phyloP scores from a whole-genome alignment of 2,888 invertebrate genomes.

The Isotomurus palustris region DNA sequence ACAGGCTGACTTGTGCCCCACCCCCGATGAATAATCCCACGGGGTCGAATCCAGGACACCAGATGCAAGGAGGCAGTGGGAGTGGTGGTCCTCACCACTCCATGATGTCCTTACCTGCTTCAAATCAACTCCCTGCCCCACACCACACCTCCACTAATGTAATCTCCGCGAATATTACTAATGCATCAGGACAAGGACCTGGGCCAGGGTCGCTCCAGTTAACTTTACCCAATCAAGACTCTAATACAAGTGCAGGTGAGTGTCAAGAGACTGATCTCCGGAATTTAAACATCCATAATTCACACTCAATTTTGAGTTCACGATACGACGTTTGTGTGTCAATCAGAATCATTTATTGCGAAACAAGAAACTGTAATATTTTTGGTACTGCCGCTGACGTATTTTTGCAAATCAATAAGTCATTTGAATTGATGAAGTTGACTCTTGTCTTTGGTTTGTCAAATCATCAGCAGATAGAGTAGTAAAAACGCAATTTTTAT shows the following conservation, averaged over 20 bases:
- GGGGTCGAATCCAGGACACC: conserved; percentile 6
- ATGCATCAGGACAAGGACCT: conserved; percentile 42
- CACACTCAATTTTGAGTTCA: no score
- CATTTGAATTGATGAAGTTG: no score
- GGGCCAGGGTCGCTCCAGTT: conserved; percentile 26
- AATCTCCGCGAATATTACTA: conserved; percentile 32
- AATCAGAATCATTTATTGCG: no score
- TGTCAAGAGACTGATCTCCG: no score
- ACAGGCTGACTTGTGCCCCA: background rate
- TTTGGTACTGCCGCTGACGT: no score
- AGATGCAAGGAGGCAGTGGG: background rate
- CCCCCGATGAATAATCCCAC: conserved; percentile 1
- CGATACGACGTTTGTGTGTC: no score
- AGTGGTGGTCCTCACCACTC: background rate
- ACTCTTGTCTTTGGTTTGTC: no score
- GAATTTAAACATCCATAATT: no score
- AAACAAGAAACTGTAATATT: no score
- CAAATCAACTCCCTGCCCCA: conserved; percentile 20
- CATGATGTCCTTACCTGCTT: conserved; percentile 6
- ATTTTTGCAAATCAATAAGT: no score
- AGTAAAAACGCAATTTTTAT: no score
- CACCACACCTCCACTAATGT: conserved; percentile 30
- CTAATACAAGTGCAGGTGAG: conserved; percentile 94
- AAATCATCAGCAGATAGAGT: no score
- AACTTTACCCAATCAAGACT: conserved; percentile 77